Evolutionary conservation across 2,888 invertebrate species (phyloP), one percentile per base, ranked within the genome.

Genomic region (Agrochola lota): DNA sequence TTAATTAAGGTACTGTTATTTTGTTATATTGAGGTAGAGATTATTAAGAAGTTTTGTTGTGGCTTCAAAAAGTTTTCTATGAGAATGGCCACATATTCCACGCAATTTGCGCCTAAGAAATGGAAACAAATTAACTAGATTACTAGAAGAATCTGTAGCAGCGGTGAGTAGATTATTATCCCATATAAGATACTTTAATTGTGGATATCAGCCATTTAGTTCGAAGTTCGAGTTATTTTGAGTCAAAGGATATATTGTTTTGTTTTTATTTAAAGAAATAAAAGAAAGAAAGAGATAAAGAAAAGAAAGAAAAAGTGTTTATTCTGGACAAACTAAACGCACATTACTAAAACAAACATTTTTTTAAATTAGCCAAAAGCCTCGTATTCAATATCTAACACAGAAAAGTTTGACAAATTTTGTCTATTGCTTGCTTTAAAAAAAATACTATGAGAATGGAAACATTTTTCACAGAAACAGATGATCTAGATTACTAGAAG

Each of bases 401-500:
- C 30, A 30, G 30, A 30, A 30, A 30, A 30, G 30, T 30, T 30
- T 30, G 30, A 1, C 30, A 30, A 30, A 30, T 30, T 30, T 30
- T 30, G 30, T 30, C 30, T 30, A 30, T 30, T 30, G 30, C 30
- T 30, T 30, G 30, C 30, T 30, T 30, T 30, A 30, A 30, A 30
- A 30, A 30, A 30, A 30, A 30, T 30, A 30, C 55, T 57, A n/a
- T 11, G 52, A 23, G 8, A 52, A 20, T 1, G 57, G n/a, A n/a
- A 5, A n/a, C 2, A 46, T 23, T 60, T 59, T 40, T 2, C 60
- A 8, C 7, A 11, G 9, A n/a, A 11, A 35, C 15, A 55, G 20
- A 77, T 63, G n/a, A 55, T 26, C 20, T 26, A 57, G 46, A 57
- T 12, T 59, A 40, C 23, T 15, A 71, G 30, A 49, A 80, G 15